Evolutionary conservation across 2,797 vertebrate species (phyloP).

Genomic region (Danio jaintianensis): DNA sequence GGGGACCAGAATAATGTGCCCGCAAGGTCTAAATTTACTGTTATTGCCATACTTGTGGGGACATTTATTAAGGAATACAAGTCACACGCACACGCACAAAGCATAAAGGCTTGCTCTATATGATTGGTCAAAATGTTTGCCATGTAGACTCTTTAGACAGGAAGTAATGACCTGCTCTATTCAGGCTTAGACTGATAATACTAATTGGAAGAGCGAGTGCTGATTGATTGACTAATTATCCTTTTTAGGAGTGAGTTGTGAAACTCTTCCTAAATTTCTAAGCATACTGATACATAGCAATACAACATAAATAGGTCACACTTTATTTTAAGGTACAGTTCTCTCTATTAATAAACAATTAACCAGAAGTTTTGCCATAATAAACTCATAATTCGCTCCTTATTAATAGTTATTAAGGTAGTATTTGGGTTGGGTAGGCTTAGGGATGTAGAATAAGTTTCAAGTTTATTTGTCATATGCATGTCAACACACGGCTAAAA

Average conservation of each 20-base stretch:
- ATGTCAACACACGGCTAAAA: too few species aligned
- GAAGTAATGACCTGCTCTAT: conserved; percentile 24
- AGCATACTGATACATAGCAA: not conserved
- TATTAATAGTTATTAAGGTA: too few species aligned
- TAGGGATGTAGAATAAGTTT: too few species aligned
- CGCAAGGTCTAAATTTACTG: too few species aligned
- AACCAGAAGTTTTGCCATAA: too few species aligned
- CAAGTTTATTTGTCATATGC: too few species aligned
- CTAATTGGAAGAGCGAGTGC: not conserved
- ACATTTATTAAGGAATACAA: not conserved
- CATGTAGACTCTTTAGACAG: conserved; percentile 8
- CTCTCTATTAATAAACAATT: too few species aligned
- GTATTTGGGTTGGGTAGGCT: too few species aligned
- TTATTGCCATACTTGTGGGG: too few species aligned
- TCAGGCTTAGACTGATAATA: conserved; percentile 10
- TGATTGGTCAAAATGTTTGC: conserved; percentile 44
- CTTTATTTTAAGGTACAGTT: too few species aligned
- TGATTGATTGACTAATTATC: not conserved
- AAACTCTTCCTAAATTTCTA: not conserved
- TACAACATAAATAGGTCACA: not conserved
- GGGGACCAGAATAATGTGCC: too few species aligned
- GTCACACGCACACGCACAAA: conserved; percentile 61
- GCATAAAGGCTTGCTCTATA: conserved; percentile 48
- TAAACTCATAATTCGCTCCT: too few species aligned
- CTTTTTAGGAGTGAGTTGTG: not conserved